phyloP scores from a whole-genome alignment of 2,113 vertebrate species.

The Picathartes gymnocephalus region DNA sequence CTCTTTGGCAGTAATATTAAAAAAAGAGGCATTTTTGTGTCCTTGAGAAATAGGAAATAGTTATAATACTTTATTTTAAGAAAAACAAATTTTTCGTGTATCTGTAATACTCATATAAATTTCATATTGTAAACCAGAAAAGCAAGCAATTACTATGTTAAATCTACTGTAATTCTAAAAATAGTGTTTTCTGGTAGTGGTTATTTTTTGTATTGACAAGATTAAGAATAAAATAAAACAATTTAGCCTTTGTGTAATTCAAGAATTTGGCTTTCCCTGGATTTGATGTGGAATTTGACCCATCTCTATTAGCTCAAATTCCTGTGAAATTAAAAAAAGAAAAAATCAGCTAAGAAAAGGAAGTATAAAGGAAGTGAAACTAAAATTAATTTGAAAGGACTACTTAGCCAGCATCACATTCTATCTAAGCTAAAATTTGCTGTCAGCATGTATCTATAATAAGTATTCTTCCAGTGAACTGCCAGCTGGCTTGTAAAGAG shows the following conservation, averaged over 20 bases:
- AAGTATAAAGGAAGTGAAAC: conserved; percentile 15
- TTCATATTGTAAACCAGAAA: background rate
- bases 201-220: background rate
- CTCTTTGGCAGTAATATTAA: background rate
- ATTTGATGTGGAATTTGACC: background rate
- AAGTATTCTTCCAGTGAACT: conserved; percentile 46
- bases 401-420: conserved; percentile 16
- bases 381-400: conserved; percentile 51
- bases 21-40: background rate
- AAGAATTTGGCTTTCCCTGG: background rate
- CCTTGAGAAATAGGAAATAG: background rate
- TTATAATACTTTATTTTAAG: background rate
- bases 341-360: background rate
- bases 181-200: background rate
- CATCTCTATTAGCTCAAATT: background rate
- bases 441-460: conserved; percentile 39
- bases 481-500: conserved; percentile 47
- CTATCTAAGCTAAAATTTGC: conserved; percentile 27
- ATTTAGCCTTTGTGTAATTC: background rate
- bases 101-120: background rate
- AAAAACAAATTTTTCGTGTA: background rate
- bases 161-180: background rate
- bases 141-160: background rate
- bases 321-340: background rate
- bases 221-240: background rate